Evolutionary conservation across 2,113 vertebrate genomes (phyloP), one percentile per base, ranked within the genome.

Genomic region (Hypanus sabinus): DNA sequence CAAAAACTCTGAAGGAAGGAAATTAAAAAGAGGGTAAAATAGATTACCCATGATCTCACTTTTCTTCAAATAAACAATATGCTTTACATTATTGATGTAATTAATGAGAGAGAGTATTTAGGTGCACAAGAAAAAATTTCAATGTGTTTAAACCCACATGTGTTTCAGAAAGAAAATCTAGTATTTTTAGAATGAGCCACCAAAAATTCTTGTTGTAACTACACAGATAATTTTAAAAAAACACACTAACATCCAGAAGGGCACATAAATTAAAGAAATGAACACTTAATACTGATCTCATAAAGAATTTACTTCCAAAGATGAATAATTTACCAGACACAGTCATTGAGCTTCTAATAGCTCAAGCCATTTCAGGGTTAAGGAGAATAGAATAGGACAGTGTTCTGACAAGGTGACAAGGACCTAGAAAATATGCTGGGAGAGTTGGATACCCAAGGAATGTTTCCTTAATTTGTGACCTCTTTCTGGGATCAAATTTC

Each of bases 1-100:
- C 98, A 99, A 96, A 99, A 99, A 96, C 99, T 99, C 99, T 99
- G 94, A 14, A 75, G 30, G 16, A 93, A 68, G 55, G 71, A 94
- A 77, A 94, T 62, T 24, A 75, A 0, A 9, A 8, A 83, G 75
- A 91, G 94, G 85, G 30, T 90, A 30, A 33, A 90, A 90, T 33
- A 8, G 16, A 62, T 88, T 14, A 22, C 46, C 24, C 46, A 27
- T 79, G n/a, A 36, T 33, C 5, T 68, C n/a, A 65, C 10, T 65
- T 65, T 20, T 90, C 30, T 12, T 8, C 33, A 20, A 68, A 20
- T 90, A 20, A 14, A 65, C 60, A 90, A n/a, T 68, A 18, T 33
- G 30, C 16, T 65, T 68, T 90, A 27, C 38, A 55, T 57, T 85
- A 14, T 60, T 65, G 33, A 73, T 70, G 2, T 22, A 73, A 33